These are phyloP conservation scores for Cyphomyrus discorhynchus DNA, from an alignment of 2,113 vertebrate species.

Conservation along the genomic window DNA sequence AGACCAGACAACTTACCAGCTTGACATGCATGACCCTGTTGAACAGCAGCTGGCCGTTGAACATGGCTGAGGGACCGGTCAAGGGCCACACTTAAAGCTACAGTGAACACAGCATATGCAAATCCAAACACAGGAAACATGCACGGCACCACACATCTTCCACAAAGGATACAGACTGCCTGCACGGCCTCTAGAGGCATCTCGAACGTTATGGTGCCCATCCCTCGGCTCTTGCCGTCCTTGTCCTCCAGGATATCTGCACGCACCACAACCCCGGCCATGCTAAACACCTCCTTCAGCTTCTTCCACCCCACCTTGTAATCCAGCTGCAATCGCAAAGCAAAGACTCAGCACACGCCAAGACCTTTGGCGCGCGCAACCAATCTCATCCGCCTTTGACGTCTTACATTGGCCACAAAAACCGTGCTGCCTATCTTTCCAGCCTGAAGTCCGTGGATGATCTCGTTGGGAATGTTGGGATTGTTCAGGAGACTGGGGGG, in stretches of 20 bases:
- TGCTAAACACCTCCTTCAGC: constrained; percentile 92
- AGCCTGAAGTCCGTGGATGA: constrained; percentile 91
- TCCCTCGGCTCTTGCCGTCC: constrained; percentile 91
- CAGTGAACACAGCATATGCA: not conserved
- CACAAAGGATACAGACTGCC: constrained; percentile 91
- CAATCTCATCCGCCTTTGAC: too few relatives aligned
- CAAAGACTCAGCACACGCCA: not conserved
- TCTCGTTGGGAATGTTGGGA: constrained; percentile 91
- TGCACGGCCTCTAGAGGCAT: constrained; percentile 94
- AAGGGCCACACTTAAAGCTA: constrained; percentile 47
- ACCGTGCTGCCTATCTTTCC: constrained; percentile 90
- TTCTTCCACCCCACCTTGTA: constrained; percentile 99
- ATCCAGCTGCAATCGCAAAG: constrained; percentile 68
- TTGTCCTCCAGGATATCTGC: constrained; percentile 93
- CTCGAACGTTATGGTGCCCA: constrained; percentile 92
- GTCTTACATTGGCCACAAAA: constrained; percentile 91
- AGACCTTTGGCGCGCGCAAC: not conserved
- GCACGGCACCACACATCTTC: not conserved
- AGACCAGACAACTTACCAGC: constrained; percentile 72
- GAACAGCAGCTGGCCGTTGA: constrained; percentile 90
- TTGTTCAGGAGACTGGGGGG: constrained; percentile 93
- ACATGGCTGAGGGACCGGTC: constrained; percentile 76
- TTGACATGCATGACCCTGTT: constrained; percentile 96
- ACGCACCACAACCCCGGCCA: constrained; percentile 85
- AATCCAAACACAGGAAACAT: not conserved